A percentile compares a stretch with the other conserved stretches of the same genome.
Conservation (phyloP, 2,888 invertebrate species). For the Phortica magna region DNA sequence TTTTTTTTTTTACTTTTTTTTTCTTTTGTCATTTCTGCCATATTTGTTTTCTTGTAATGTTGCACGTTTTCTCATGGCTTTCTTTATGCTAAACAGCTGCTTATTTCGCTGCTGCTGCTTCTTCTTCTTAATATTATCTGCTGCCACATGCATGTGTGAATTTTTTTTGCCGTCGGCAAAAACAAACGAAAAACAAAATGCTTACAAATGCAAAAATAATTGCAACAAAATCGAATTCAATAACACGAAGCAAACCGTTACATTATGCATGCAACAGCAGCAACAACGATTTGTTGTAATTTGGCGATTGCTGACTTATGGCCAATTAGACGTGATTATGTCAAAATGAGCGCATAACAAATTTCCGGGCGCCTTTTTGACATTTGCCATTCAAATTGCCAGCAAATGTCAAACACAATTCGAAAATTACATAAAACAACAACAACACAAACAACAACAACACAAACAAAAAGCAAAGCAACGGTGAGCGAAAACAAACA, state of each 20-base stretch:
- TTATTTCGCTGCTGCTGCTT: background rate
- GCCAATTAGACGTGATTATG: conserved; percentile 5
- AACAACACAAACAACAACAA: background rate
- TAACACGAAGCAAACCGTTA: background rate
- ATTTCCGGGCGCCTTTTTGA: background rate
- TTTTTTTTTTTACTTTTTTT: background rate
- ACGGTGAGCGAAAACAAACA: too few relatives aligned
- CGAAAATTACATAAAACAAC: background rate
- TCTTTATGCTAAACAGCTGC: background rate
- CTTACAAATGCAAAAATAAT: background rate
- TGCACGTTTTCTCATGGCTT: background rate
- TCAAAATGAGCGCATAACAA: background rate
- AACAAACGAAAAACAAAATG: background rate
- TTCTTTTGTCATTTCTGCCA: background rate
- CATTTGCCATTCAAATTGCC: conserved; percentile 12
- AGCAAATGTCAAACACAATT: background rate
- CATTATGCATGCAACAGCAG: background rate
- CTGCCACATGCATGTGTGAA: background rate
- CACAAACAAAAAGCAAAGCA: background rate
- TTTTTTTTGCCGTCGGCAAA: conserved; percentile 17
- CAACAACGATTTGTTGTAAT: background rate
- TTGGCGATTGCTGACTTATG: background rate
- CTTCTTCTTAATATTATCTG: background rate
- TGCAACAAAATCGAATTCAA: background rate
- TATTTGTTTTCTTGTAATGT: background rate